Percentiles rank a stretch among this genome's conserved stretches.
These are phyloP conservation scores for Xenopus laevis DNA, from an alignment of 2,113 vertebrate genomes.

Conservation along the genomic window DNA sequence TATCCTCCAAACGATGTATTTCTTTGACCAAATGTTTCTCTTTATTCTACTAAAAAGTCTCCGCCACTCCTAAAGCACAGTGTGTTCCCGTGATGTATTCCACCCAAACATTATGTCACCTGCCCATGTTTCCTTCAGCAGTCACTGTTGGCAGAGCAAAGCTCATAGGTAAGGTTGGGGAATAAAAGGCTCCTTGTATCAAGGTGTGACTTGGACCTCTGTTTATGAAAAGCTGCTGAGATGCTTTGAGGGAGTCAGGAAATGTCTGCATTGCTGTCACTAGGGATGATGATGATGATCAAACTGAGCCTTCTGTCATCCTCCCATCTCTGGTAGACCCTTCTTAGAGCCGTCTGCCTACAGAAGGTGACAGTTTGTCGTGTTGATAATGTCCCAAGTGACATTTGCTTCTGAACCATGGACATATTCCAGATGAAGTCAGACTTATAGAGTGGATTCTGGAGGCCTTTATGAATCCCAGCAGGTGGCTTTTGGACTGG, in stretches of 20 bases:
- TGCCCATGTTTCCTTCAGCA: too few relatives aligned
- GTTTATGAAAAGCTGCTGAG: not conserved
- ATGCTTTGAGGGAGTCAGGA: slow-evolving; percentile 1
- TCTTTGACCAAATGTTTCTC: too few relatives aligned
- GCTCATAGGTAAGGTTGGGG: not conserved
- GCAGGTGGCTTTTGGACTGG: slow-evolving; percentile 22
- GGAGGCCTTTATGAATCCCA: slow-evolving; percentile 18
- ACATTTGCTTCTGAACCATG: not conserved
- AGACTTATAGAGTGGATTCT: not conserved
- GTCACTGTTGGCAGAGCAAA: too few relatives aligned
- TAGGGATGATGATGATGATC: not conserved
- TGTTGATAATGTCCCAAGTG: not conserved
- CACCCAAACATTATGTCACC: too few relatives aligned
- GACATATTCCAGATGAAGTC: not conserved
- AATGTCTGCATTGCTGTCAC: slow-evolving; percentile 15
- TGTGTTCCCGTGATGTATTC: too few relatives aligned
- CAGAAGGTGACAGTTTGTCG: slow-evolving; percentile 5
- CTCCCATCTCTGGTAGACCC: not conserved
- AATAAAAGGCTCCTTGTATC: not conserved
- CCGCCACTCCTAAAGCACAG: too few relatives aligned
- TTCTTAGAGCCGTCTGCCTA: too few relatives aligned
- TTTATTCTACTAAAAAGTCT: too few relatives aligned
- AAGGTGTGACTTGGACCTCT: not conserved
- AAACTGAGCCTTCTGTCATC: too few relatives aligned
- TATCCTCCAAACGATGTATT: too few relatives aligned